Evolutionary conservation across 2,797 vertebrate genomes (phyloP).

Genomic region (Pseudocheirus occidentalis): DNA sequence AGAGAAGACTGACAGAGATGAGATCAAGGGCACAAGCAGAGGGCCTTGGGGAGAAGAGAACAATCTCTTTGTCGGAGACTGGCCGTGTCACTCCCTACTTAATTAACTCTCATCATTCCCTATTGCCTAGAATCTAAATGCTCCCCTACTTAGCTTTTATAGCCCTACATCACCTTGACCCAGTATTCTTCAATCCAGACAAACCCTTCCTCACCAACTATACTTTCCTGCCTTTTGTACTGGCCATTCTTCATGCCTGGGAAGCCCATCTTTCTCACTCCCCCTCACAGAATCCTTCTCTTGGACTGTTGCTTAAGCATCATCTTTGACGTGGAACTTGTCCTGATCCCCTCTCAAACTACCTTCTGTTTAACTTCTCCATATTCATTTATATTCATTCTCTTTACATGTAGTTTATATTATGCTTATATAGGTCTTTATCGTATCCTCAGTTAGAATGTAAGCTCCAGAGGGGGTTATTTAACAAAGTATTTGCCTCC

Average conservation of each 20-base stretch:
- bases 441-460: neutral
- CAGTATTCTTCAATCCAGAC: neutral
- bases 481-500: neutral
- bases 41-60: neutral
- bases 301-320: neutral
- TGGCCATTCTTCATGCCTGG: neutral
- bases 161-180: neutral
- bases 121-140: neutral
- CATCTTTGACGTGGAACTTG: neutral
- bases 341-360: neutral
- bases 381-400: neutral
- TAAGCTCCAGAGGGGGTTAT: neutral
- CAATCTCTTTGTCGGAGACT: neutral
- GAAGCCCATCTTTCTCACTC: neutral
- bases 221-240: neutral
- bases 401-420: neutral
- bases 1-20: neutral
- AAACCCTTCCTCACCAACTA: neutral
- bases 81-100: neutral
- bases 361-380: neutral
- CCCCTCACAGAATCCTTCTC: neutral
- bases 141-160: neutral
- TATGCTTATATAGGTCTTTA: neutral
- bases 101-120: neutral
- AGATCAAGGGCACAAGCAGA: neutral